Conservation (phyloP, 2,888 invertebrate species). For the Bhutanitis thaidina region DNA sequence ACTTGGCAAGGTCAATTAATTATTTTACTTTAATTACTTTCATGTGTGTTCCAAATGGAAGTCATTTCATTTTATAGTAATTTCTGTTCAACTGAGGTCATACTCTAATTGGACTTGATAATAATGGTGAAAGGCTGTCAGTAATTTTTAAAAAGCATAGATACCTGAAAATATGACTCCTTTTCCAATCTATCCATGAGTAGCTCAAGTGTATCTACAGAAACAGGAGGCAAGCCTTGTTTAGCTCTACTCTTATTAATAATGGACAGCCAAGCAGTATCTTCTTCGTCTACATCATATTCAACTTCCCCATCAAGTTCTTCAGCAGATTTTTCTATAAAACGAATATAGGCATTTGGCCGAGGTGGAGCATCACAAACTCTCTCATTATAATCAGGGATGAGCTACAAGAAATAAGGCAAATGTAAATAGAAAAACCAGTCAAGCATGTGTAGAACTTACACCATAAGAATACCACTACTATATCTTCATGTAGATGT, state of each 20-base stretch:
- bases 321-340: conserved; percentile 96
- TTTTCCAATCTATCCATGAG: conserved; percentile 98
- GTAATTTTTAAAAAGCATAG: too few relatives aligned
- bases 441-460: too few relatives aligned
- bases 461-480: too few relatives aligned
- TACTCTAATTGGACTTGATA: too few relatives aligned
- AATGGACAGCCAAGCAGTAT: conserved; percentile 94
- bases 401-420: conserved; percentile 55
- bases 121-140: too few relatives aligned
- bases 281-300: conserved; percentile 99
- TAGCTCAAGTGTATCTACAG: conserved; percentile 94
- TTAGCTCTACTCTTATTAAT: conserved; percentile 91
- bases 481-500: too few relatives aligned
- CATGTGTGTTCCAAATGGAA: too few relatives aligned
- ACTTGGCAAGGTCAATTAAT: too few relatives aligned
- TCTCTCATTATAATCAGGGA: conserved; percentile 85
- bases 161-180: conserved; percentile 95
- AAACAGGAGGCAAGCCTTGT: conserved; percentile 86
- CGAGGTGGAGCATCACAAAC: conserved; percentile 91
- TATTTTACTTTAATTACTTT: too few relatives aligned
- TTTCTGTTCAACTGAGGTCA: too few relatives aligned
- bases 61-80: too few relatives aligned
- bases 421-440: background rate
- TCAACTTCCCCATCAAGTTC: conserved; percentile 96
- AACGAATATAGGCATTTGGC: conserved; percentile 94